Conservation (phyloP, 2,797 vertebrate genomes). For the Sparus aurata region DNA sequence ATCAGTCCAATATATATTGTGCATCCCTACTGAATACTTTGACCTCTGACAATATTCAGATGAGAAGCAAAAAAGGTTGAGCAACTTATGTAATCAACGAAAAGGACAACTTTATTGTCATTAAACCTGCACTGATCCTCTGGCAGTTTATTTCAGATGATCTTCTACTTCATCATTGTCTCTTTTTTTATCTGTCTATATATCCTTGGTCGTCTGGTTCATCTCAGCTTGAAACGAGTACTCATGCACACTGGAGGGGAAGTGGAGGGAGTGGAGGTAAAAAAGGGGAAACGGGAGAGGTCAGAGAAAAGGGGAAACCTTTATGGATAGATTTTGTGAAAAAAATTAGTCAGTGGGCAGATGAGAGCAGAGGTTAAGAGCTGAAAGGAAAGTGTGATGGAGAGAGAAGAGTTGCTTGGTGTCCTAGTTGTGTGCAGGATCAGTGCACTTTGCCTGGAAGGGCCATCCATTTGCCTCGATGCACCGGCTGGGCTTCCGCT, state of each 20-base stretch:
- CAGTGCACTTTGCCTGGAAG: conserved; percentile 17
- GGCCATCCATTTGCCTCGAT: background rate
- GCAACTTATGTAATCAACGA: background rate
- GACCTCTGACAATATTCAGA: too few relatives aligned
- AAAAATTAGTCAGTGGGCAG: background rate
- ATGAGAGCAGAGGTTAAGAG: background rate
- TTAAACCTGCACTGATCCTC: conserved; percentile 5
- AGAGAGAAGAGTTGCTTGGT: background rate
- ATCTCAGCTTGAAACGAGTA: background rate
- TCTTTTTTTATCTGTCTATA: background rate
- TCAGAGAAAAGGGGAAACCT: background rate
- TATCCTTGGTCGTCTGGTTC: background rate
- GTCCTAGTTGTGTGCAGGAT: background rate
- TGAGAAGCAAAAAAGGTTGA: background rate
- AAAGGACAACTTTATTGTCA: background rate
- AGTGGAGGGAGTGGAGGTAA: background rate
- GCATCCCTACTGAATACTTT: too few relatives aligned
- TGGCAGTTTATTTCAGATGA: conserved; percentile 9
- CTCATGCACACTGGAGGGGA: background rate
- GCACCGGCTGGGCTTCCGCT: conserved; percentile 22
- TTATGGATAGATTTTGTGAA: background rate
- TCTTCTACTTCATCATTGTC: background rate
- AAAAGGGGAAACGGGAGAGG: background rate
- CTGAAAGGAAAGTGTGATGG: background rate
- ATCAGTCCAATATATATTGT: too few relatives aligned